phyloP scores from a whole-genome alignment of 2,888 invertebrate genomes.

The Gisinianus flammeolus region DNA sequence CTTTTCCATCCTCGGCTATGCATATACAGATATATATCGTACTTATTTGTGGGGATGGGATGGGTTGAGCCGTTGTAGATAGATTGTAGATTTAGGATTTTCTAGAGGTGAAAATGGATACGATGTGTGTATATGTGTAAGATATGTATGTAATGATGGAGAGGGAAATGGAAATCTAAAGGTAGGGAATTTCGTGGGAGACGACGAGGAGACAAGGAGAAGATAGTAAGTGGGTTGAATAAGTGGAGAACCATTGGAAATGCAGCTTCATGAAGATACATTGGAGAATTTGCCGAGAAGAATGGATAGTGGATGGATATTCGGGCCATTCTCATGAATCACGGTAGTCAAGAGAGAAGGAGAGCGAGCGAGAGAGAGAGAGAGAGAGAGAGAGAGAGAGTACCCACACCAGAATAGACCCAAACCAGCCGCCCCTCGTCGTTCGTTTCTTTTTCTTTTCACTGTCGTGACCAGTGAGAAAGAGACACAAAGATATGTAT shows the following conservation, averaged over 20 bases:
- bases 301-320: slow-evolving; percentile 1
- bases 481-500: neutral
- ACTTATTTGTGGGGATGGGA: neutral
- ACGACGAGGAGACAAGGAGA: neutral
- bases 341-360: neutral
- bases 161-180: neutral
- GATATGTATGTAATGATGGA: neutral
- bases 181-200: neutral
- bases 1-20: too few relatives aligned
- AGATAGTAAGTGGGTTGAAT: neutral
- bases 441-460: neutral
- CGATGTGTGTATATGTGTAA: neutral
- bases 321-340: slow-evolving; percentile 22
- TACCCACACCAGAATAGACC: too few relatives aligned
- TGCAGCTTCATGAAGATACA: slow-evolving; percentile 25
- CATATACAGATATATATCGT: neutral
- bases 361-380: too few relatives aligned
- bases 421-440: too few relatives aligned
- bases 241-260: slow-evolving; percentile 11
- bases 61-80: too few relatives aligned
- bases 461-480: neutral
- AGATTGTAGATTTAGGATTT: too few relatives aligned
- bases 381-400: too few relatives aligned
- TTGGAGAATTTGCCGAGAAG: slow-evolving; percentile 1
- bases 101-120: neutral